These are phyloP conservation scores for Nesospiza acunhae DNA, from an alignment of 2,113 vertebrate genomes.

Conservation along the genomic window DNA sequence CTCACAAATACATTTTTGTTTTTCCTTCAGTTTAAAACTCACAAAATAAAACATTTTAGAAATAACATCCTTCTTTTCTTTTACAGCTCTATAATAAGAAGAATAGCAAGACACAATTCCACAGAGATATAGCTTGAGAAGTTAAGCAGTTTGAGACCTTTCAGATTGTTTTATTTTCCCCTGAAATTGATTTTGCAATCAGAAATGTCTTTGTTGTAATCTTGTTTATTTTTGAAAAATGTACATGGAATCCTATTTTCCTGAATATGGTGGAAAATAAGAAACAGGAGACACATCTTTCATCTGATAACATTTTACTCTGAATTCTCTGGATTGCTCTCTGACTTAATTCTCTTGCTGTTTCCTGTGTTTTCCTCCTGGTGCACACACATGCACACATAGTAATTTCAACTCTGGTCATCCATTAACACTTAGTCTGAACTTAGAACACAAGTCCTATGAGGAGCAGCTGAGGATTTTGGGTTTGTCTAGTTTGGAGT, in stretches of 20 bases:
- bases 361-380: neutral
- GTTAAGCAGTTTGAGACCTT: neutral
- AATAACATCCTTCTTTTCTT: neutral
- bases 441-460: neutral
- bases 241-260: neutral
- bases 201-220: neutral
- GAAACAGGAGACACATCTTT: neutral
- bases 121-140: neutral
- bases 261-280: neutral
- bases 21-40: slow-evolving; percentile 24
- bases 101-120: neutral
- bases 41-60: slow-evolving; percentile 25
- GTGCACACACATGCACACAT: neutral
- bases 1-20: neutral
- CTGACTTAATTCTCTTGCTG: neutral
- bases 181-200: slow-evolving; percentile 12
- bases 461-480: neutral
- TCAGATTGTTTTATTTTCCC: slow-evolving; percentile 13
- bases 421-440: neutral
- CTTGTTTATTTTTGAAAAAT: slow-evolving; percentile 33
- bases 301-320: neutral
- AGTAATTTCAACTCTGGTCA: neutral
- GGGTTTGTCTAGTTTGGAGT: neutral
- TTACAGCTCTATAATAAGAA: slow-evolving; percentile 9
- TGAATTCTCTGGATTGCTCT: neutral